Percentiles rank a stretch among this genome's conserved stretches.
Evolutionary conservation across 2,797 vertebrate genomes (phyloP).

Genomic region (Notoglanidium macrostoma): DNA sequence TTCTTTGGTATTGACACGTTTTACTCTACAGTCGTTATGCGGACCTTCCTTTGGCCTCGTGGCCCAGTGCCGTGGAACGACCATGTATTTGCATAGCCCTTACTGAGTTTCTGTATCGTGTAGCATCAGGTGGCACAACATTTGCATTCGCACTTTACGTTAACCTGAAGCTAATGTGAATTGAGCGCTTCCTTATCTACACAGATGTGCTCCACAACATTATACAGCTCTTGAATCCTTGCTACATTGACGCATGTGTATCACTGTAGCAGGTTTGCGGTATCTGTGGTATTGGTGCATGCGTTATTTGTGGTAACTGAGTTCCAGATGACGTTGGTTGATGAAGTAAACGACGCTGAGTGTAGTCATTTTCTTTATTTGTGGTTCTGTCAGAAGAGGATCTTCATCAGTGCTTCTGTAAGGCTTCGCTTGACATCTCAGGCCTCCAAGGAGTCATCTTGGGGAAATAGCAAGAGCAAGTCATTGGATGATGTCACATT

Average conservation of each 20-base stretch:
- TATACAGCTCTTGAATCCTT: neutral
- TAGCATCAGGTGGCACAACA: neutral
- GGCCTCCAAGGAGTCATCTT: neutral
- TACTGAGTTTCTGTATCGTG: neutral
- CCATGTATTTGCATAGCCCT: neutral
- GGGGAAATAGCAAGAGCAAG: too few species aligned
- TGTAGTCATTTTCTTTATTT: neutral
- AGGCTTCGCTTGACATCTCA: too few species aligned
- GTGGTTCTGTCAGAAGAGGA: neutral
- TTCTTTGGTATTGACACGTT: neutral
- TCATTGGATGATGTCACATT: neutral
- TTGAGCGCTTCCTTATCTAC: neutral
- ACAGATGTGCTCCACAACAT: neutral
- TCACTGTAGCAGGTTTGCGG: too few species aligned
- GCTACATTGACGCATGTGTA: neutral
- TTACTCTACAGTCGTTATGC: neutral
- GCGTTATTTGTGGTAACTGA: neutral
- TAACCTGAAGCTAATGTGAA: neutral
- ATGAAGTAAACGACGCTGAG: neutral
- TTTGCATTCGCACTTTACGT: neutral
- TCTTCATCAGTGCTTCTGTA: neutral
- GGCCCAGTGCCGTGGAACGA: neutral
- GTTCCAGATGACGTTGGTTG: neutral
- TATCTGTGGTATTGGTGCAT: too few species aligned
- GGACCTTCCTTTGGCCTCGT: neutral